Evolutionary conservation across 2,888 invertebrate species (phyloP).

Genomic region (Pammene aurita): DNA sequence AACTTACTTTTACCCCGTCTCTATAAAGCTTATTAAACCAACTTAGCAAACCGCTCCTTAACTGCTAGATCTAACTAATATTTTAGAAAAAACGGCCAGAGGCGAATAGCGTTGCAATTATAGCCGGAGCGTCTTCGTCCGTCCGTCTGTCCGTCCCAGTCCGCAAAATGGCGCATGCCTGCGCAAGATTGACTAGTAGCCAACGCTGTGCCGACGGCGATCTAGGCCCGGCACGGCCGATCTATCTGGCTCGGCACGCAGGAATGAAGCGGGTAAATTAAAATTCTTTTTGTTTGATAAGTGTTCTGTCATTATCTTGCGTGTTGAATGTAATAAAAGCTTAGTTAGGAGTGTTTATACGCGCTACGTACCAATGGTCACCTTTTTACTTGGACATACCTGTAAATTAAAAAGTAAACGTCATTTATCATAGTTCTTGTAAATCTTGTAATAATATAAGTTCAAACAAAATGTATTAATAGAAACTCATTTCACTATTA

Average conservation of each 20-base stretch:
- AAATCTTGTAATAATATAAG: background rate
- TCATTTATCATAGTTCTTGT: slow-evolving; percentile 8
- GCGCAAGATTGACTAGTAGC: slow-evolving; percentile 80
- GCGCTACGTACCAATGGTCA: slow-evolving; percentile 52
- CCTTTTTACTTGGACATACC: slow-evolving; percentile 38
- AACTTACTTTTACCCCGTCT: background rate
- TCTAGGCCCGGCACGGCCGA: slow-evolving; percentile 64
- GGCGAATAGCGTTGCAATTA: slow-evolving; percentile 78
- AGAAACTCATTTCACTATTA: no score
- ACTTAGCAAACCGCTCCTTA: slow-evolving; percentile 25
- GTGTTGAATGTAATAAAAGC: slow-evolving; percentile 59
- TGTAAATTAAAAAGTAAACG: slow-evolving; percentile 34
- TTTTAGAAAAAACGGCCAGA: slow-evolving; percentile 72
- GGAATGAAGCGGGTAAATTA: slow-evolving; percentile 75
- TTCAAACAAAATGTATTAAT: no score
- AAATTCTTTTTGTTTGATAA: slow-evolving; percentile 77
- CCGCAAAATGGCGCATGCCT: slow-evolving; percentile 77
- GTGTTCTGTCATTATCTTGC: slow-evolving; percentile 65
- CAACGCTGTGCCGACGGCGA: slow-evolving; percentile 75
- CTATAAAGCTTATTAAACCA: slow-evolving; percentile 15
- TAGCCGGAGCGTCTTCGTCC: slow-evolving; percentile 69
- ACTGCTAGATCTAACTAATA: slow-evolving; percentile 54
- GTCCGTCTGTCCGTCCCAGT: slow-evolving; percentile 66
- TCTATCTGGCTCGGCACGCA: slow-evolving; percentile 69
- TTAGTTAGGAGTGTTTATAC: slow-evolving; percentile 51